Base-by-base conservation (phyloP, 1,140 invertebrate genomes). In the Temnothorax longispinosus region DNA sequence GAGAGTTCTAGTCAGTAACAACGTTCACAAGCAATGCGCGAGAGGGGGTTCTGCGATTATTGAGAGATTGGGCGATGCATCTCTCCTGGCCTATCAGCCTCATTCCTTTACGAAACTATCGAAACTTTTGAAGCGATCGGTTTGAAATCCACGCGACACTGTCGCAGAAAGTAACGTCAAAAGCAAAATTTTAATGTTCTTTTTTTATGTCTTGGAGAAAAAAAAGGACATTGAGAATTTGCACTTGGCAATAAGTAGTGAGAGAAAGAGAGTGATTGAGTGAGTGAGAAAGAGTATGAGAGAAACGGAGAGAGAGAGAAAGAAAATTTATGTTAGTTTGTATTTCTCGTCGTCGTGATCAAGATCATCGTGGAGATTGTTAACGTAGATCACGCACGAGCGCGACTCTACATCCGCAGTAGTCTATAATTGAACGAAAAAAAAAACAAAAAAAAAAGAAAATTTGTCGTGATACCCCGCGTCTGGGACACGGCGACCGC, bases 401-500 rank as follows among this genome's bases (percentile, higher is more conserved):
- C 62, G 77, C 44, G 47, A 80, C 74, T 89, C 69, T 65, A 90
- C 74, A 88, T 85, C 84, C 80, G 77, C 67, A 85, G 84, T 91
- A 91, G 87, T 90, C 71, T 85, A 54, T 91, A 88, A 90, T 88
- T 58, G 72, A 90, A 64, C 10, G 47, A 77, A 44, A 18, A n/a
- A 18, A n/a, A n/a, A 41, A 41, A 65, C 3, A 50, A 69, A 7
- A 13, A 47, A 47, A 88, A 27, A 27, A 27, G 27, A 27, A 27
- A 27, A 27, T 74, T 72, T 60, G 87, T 84, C 75, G 67, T 72
- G 60, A 85, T 27, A 58, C 75, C 58, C 32, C 47, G 47, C 81
- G 87, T 38, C 89, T 84, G 71, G 38, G 85, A 54, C 35, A 69
- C 13, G 74, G 47, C 18, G 62, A 41, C 64, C n/a, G 64, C 64